Evolutionary conservation across 2,113 vertebrate species (phyloP).

Genomic region (Labeo catla): DNA sequence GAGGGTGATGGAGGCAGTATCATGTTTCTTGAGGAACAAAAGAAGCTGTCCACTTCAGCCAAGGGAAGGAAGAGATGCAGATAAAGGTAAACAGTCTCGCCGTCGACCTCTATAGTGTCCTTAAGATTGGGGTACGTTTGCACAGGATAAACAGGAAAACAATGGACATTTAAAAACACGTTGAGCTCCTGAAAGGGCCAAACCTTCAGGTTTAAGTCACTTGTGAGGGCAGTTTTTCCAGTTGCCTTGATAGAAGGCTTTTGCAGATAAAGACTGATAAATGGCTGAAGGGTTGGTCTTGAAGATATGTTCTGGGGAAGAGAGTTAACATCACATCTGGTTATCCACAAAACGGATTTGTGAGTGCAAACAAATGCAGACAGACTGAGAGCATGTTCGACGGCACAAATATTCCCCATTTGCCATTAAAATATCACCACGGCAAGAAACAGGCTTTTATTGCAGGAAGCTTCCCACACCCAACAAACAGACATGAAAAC

Average conservation of each 20-base stretch:
- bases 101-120: not conserved
- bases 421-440: not conserved
- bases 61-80: conserved; percentile 24
- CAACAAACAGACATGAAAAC: conserved; percentile 18
- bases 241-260: conserved; percentile 35
- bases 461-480: conserved; percentile 23
- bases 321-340: conserved; percentile 17
- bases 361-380: not conserved
- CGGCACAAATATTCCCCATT: not conserved
- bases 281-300: conserved; percentile 43
- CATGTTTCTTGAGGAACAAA: conserved; percentile 37
- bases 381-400: not conserved
- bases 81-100: conserved; percentile 29
- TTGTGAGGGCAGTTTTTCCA: conserved; percentile 48
- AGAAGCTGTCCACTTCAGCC: conserved; percentile 29
- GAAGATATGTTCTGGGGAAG: conserved; percentile 40
- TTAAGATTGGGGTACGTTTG: conserved; percentile 3
- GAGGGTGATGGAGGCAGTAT: conserved; percentile 26
- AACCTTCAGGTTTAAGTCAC: conserved; percentile 34
- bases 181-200: conserved; percentile 16
- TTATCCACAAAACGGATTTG: not conserved
- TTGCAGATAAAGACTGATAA: conserved; percentile 16
- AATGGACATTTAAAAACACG: conserved; percentile 3
- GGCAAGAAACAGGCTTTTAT: not conserved
- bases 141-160: not conserved